Percentiles rank a stretch among this genome's conserved stretches.
Conservation (phyloP, 1,140 invertebrate species). For the Nebria ingens region DNA sequence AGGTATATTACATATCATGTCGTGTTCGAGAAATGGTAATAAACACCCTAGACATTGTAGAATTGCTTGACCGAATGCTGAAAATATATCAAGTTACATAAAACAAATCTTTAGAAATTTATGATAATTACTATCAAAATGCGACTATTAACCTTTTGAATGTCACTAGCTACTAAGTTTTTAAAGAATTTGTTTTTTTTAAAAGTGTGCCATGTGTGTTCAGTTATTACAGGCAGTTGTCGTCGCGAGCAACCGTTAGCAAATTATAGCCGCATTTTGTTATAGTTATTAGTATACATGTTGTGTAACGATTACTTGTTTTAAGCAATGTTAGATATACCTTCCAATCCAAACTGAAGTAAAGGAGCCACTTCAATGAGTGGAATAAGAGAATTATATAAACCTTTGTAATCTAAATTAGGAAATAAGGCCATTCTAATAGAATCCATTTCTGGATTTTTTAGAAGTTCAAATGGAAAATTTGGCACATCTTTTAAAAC, state of each 20-base stretch:
- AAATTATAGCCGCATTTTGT: neutral
- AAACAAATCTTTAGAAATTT: too few species aligned
- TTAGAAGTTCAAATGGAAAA: slow-evolving; percentile 82
- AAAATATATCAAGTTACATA: slow-evolving; percentile 28
- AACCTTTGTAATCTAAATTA: slow-evolving; percentile 87
- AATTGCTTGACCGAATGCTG: slow-evolving; percentile 84
- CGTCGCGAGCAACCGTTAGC: too few species aligned
- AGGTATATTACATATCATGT: slow-evolving; percentile 89
- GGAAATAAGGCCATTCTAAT: slow-evolving; percentile 83
- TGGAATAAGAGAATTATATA: slow-evolving; percentile 79
- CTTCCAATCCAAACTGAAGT: slow-evolving; percentile 71
- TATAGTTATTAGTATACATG: neutral
- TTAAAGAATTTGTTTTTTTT: too few species aligned
- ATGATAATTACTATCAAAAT: too few species aligned
- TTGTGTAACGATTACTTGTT: neutral
- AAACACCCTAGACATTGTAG: slow-evolving; percentile 85
- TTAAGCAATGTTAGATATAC: too few species aligned
- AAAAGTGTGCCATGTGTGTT: too few species aligned
- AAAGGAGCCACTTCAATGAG: slow-evolving; percentile 69
- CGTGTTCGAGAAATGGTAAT: slow-evolving; percentile 92
- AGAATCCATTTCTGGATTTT: slow-evolving; percentile 71
- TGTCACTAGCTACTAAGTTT: too few species aligned
- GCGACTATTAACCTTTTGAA: too few species aligned
- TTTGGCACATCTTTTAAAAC: slow-evolving; percentile 90
- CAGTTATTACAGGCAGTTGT: too few species aligned